phyloP scores from a whole-genome alignment of 2,113 vertebrate genomes.

The Caretta caretta region DNA sequence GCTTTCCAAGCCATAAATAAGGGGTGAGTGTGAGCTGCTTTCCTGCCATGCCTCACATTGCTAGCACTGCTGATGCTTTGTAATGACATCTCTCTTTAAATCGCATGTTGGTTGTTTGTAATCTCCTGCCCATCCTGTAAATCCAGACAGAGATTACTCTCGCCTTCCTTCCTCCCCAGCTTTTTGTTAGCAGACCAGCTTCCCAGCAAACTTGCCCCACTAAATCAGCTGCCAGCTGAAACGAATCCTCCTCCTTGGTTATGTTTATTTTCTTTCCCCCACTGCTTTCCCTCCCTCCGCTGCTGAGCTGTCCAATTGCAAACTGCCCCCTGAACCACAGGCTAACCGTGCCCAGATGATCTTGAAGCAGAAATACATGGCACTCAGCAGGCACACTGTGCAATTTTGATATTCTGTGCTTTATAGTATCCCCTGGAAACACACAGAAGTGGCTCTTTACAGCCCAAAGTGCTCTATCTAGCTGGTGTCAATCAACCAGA shows the following conservation, averaged over 20 bases:
- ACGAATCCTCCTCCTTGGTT: background rate
- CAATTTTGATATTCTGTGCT: background rate
- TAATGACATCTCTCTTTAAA: background rate
- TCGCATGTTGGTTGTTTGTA: background rate
- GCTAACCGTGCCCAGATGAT: background rate
- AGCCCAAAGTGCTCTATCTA: background rate
- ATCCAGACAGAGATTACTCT: background rate
- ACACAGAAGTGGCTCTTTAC: background rate
- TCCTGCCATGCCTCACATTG: background rate
- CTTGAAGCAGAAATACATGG: background rate
- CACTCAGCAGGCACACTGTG: background rate
- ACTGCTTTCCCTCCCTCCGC: background rate
- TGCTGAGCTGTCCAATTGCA: background rate
- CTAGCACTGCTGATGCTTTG: background rate
- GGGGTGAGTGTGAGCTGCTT: background rate
- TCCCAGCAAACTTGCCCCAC: background rate
- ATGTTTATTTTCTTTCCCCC: background rate
- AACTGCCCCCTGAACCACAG: background rate
- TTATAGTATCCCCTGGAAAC: background rate
- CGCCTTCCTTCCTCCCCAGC: background rate
- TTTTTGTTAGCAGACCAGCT: background rate
- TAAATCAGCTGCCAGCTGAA: background rate
- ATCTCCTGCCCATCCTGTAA: background rate
- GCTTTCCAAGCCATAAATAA: background rate
- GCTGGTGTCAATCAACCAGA: background rate